Evolutionary conservation across 2,888 invertebrate genomes (phyloP), one percentile per base, ranked within the genome.

Genomic region (Nesidiocoris tenuis): DNA sequence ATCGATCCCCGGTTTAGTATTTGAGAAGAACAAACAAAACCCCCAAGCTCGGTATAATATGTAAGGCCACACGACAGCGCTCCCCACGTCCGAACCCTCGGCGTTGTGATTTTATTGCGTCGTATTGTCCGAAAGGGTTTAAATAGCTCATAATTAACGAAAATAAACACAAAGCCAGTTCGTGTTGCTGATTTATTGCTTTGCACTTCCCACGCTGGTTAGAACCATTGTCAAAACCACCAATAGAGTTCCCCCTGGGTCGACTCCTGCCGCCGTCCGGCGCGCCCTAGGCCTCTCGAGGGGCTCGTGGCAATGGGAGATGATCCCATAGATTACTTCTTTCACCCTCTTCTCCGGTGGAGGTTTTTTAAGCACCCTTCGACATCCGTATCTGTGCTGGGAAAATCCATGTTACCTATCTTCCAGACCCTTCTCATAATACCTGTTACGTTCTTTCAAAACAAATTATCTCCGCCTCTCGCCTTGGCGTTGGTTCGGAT

Each of bases 261-360:
- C 19, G 22, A 67, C 21, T 21, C 23, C 23, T 61, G 70, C 54
- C 17, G 17, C 55, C 17, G 23, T 9, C 25, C 9, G 16, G 18
- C 61, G 18, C 23, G 16, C 39, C 2, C n/a, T 17, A 16, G 1
- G 21, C 70, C 24, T 25, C 61, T 39, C 24, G 5, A 39, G 70
- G 59, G 17, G 61, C 70, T 67, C 67, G 61, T 59, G 39, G 61
- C 57, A 59, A 70, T 25, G 61, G 39, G 70, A 24, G 70, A 59
- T 70, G 23, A 70, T 57, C 70, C 70, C 61, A 61, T 70, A 70
- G 70, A 70, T 70, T 70, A 70, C 70, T 56, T 54, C 55, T 67
- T 67, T 19, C 66, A 9, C 19, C 64, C 39, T 39, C 39, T 39
- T 7, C 39, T 39, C 12, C 12, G 39, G 12, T 12, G 39, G 12